Evolutionary conservation across 2,888 invertebrate species (phyloP), one percentile per base, ranked within the genome.

Genomic region (Melanargia galathea): DNA sequence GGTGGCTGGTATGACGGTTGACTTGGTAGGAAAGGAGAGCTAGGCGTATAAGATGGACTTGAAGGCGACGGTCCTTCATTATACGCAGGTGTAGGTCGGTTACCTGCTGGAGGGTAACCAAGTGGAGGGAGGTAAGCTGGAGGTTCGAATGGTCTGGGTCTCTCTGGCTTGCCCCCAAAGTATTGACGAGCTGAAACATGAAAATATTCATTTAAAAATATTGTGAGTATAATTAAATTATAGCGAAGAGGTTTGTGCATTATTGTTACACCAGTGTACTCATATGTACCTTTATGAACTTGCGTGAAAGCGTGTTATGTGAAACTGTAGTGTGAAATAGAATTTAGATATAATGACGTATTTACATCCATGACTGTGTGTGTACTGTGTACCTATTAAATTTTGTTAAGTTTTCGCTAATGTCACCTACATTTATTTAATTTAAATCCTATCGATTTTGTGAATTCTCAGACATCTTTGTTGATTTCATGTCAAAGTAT

Each of bases 61-160:
- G 80, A 78, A n/a, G 78, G 73, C 2, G 81, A 75, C 6, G 83
- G 78, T 1, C 89, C 90, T 69, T 91, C 91, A 46, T 66, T 85
- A 70, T 90, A 92, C 1, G 82, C 67, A 1, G 90, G 90, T 2
- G 87, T 84, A 1, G 92, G 92, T 4, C 86, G 83, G 16, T 80
- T 79, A 11, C 91, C 91, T 16, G 90, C 75, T 30, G 81, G 78
- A 16, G 87, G 92, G 69, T 86, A 91, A 6, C 88, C 91, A 6
- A 81, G 84, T n/a, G 86, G 84, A 24, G 89, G 90, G 3, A 89
- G 77, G 60, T 89, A 89, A 18, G 75, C 75, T 11, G 86, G 79
- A 51, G 93, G 91, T 78, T 94, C 93, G 78, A 95, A 95, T 0
- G 95, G 95, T 70, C 95, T 87, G n/a, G 95, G 95, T 76, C 92